Percentiles rank a stretch among this genome's conserved stretches.
These are phyloP conservation scores for Rhabdomys pumilio DNA, from an alignment of 2,797 vertebrate genomes.

Conservation along the genomic window DNA sequence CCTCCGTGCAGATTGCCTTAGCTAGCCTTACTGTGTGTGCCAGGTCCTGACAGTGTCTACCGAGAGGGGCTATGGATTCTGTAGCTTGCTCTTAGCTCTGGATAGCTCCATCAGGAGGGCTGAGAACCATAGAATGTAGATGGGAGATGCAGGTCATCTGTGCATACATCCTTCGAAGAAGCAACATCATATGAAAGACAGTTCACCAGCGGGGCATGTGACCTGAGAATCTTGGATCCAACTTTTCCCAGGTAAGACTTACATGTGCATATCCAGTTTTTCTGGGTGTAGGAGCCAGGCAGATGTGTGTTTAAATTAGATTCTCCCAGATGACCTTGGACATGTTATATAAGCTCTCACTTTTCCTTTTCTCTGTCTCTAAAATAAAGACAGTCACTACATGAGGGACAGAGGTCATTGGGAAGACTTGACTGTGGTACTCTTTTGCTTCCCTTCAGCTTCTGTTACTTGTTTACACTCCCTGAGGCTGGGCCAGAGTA, in stretches of 20 bases:
- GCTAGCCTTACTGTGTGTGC: background rate
- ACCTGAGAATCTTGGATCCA: rapidly evolving
- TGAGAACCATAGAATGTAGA: background rate
- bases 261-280: background rate
- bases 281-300: background rate
- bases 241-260: background rate
- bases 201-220: background rate
- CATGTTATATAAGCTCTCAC: background rate
- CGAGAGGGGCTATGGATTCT: background rate
- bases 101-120: background rate
- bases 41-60: background rate
- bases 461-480: rapidly evolving
- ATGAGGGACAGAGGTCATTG: background rate
- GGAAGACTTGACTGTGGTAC: background rate
- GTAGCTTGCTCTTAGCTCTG: background rate
- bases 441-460: background rate
- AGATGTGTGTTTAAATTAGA: background rate
- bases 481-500: background rate
- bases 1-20: background rate
- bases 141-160: background rate
- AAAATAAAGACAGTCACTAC: background rate
- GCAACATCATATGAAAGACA: background rate
- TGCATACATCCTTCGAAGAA: background rate
- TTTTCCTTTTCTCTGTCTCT: background rate
- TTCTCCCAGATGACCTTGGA: background rate